A percentile compares a stretch with the other conserved stretches of the same genome.
Conservation (phyloP, 2,888 invertebrate species). For the Biston betularia region DNA sequence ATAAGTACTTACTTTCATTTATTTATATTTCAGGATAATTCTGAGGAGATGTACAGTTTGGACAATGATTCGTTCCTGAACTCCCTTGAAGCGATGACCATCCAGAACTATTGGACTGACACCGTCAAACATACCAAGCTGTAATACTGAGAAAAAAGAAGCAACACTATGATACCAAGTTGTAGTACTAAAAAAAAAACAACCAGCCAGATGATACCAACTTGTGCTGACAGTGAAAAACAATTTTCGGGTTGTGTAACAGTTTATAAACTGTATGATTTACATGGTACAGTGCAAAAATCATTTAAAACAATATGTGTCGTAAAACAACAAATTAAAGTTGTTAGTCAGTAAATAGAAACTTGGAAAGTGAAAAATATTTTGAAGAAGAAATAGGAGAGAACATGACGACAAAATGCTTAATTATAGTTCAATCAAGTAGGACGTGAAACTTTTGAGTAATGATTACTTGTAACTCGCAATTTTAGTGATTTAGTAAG, state of each 20-base stretch:
- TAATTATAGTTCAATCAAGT: background rate
- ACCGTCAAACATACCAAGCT: slow-evolving; percentile 96
- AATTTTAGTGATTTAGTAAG: slow-evolving; percentile 4
- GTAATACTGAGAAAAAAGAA: slow-evolving; percentile 70
- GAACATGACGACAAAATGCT: slow-evolving; percentile 1
- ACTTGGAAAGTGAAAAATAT: background rate
- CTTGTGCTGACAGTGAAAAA: background rate
- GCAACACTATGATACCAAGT: background rate
- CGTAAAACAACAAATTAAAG: background rate
- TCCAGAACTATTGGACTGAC: slow-evolving; percentile 97
- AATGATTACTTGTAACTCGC: background rate
- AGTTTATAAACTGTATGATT: background rate
- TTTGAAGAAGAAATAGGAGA: background rate
- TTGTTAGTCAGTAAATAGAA: background rate
- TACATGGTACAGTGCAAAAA: background rate
- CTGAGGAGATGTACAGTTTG: slow-evolving; percentile 97
- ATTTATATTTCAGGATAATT: slow-evolving; percentile 91
- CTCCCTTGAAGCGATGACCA: slow-evolving; percentile 97
- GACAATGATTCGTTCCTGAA: slow-evolving; percentile 98
- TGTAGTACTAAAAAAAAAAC: background rate
- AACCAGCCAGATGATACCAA: background rate
- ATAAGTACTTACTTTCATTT: background rate
- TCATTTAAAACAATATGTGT: background rate
- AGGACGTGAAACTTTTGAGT: background rate
- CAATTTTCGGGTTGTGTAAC: background rate